A percentile compares a stretch with the other conserved stretches of the same genome.
phyloP scores from a whole-genome alignment of 2,113 vertebrate genomes.

The Eubucco bourcierii region DNA sequence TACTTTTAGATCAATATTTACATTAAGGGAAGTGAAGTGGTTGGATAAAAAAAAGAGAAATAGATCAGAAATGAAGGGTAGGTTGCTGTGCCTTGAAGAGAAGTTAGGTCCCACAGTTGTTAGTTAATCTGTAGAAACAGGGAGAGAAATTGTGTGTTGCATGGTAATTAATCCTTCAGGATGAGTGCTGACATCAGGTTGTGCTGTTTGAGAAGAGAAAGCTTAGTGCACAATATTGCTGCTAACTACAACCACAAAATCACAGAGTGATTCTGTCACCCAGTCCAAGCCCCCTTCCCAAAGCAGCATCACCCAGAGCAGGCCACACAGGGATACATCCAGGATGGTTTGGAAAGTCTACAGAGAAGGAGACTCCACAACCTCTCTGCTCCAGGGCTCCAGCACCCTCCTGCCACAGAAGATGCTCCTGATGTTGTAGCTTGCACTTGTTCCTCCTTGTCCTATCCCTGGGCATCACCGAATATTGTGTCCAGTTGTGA shows the following conservation, averaged over 20 bases:
- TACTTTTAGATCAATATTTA: constrained; percentile 26
- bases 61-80: neutral
- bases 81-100: neutral
- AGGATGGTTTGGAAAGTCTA: too few relatives aligned
- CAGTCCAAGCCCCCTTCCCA: too few relatives aligned
- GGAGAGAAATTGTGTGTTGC: neutral
- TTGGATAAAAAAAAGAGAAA: neutral
- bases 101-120: neutral
- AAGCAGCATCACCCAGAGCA: too few relatives aligned
- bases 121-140: neutral
- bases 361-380: too few relatives aligned
- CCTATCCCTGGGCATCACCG: too few relatives aligned
- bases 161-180: neutral
- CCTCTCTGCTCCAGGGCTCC: too few relatives aligned
- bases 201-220: neutral
- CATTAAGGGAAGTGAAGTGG: constrained; percentile 23
- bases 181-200: neutral
- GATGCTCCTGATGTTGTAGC: too few relatives aligned
- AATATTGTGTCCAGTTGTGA: too few relatives aligned
- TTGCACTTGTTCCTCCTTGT: too few relatives aligned
- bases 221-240: neutral
- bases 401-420: too few relatives aligned
- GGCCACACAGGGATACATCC: too few relatives aligned
- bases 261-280: neutral
- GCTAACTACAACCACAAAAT: neutral